phyloP scores from a whole-genome alignment of 2,113 vertebrate genomes.

The Poeciliopsis retropinna region DNA sequence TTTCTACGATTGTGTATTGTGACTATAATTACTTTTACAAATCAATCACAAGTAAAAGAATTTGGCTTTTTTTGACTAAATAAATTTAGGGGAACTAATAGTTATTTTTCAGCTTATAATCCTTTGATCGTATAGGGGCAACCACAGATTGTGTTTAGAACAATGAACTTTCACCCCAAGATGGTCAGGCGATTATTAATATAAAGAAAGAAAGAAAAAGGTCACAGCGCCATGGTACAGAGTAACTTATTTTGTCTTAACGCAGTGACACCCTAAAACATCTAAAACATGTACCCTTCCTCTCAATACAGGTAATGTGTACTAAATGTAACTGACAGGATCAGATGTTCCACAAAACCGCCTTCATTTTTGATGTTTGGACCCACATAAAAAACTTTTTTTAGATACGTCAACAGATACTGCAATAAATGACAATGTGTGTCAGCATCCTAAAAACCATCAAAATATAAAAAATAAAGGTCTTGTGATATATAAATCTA shows the following conservation, averaged over 20 bases:
- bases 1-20: too few relatives aligned
- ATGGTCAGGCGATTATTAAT: background rate
- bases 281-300: too few relatives aligned
- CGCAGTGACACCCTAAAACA: background rate
- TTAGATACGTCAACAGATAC: background rate
- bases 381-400: background rate
- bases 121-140: background rate
- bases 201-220: background rate
- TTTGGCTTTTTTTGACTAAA: too few relatives aligned
- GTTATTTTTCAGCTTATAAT: background rate
- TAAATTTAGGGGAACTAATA: too few relatives aligned
- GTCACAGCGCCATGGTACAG: background rate
- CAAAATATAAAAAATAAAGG: constrained; percentile 36
- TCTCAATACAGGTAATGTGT: too few relatives aligned
- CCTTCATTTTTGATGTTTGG: background rate
- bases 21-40: too few relatives aligned
- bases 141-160: background rate
- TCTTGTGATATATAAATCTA: constrained; percentile 50
- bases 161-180: background rate
- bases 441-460: background rate
- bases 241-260: background rate
- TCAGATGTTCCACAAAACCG: background rate
- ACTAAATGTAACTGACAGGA: background rate
- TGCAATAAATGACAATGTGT: background rate
- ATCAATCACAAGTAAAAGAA: too few relatives aligned